phyloP scores from a whole-genome alignment of 2,113 vertebrate genomes.

The Columba livia region DNA sequence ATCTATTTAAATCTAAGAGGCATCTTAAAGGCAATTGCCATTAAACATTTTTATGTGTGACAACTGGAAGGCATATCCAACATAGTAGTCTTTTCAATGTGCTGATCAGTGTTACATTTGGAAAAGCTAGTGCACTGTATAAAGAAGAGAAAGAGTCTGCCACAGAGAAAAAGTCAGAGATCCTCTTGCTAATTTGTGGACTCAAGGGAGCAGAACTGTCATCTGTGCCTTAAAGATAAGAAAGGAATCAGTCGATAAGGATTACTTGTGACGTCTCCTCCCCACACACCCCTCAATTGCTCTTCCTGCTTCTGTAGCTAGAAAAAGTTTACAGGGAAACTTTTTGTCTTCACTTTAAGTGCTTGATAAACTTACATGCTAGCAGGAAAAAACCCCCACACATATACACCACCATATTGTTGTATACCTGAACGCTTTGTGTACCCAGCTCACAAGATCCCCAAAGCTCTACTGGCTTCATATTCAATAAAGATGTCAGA shows the following conservation, averaged over 20 bases:
- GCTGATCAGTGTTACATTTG: neutral
- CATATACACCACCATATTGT: fast-evolving
- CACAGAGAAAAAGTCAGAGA: neutral
- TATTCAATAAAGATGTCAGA: neutral
- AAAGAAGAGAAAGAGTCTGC: neutral
- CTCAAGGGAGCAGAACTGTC: conserved; percentile 15
- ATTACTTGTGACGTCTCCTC: conserved; percentile 2
- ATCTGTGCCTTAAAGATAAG: conserved; percentile 56
- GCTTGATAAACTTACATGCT: neutral
- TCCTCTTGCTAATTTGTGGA: neutral
- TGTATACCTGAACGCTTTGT: fast-evolving
- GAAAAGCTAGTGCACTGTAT: neutral
- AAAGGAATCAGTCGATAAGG: conserved; percentile 16
- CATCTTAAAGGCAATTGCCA: neutral
- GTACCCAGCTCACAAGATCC: neutral
- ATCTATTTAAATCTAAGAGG: neutral
- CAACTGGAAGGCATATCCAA: neutral
- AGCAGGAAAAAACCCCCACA: neutral
- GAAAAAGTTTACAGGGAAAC: neutral
- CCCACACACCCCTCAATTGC: neutral
- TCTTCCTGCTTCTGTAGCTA: conserved; percentile 6
- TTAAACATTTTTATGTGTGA: neutral
- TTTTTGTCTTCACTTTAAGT: neutral
- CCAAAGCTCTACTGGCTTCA: neutral
- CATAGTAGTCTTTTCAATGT: neutral